These are phyloP conservation scores for Drymonia ruficornis DNA, from an alignment of 2,888 invertebrate genomes.

Conservation along the genomic window DNA sequence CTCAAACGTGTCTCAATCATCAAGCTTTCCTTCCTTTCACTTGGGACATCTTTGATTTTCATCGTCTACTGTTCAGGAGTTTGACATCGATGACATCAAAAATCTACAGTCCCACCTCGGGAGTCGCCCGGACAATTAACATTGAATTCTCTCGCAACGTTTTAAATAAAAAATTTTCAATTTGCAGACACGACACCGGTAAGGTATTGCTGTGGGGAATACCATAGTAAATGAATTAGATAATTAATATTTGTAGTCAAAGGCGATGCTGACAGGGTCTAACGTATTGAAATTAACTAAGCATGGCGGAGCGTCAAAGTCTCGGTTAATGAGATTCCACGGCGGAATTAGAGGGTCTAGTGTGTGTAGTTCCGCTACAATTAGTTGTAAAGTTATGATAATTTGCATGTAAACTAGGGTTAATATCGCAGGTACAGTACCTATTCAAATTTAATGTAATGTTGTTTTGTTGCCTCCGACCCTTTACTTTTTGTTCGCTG, in stretches of 20 bases:
- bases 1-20: too few species aligned
- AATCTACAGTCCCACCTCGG: neutral
- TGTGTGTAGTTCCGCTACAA: neutral
- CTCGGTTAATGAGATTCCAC: slow-evolving; percentile 1
- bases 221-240: slow-evolving; percentile 6
- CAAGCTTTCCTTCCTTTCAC: too few species aligned
- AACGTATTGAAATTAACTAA: neutral
- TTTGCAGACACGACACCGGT: neutral
- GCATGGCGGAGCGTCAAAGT: neutral
- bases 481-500: too few species aligned
- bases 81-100: too few species aligned
- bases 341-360: neutral
- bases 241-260: slow-evolving; percentile 12
- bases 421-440: too few species aligned
- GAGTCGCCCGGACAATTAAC: neutral
- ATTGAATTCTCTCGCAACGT: neutral
- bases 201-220: slow-evolving; percentile 5
- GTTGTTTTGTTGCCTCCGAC: too few species aligned
- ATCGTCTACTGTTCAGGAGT: too few species aligned
- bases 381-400: neutral
- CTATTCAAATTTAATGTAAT: too few species aligned
- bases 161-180: neutral
- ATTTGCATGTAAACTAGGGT: too few species aligned
- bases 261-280: slow-evolving; percentile 3
- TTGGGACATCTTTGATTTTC: too few species aligned